These are phyloP conservation scores for Rhea pennata DNA, from an alignment of 2,113 vertebrate species.

Conservation along the genomic window DNA sequence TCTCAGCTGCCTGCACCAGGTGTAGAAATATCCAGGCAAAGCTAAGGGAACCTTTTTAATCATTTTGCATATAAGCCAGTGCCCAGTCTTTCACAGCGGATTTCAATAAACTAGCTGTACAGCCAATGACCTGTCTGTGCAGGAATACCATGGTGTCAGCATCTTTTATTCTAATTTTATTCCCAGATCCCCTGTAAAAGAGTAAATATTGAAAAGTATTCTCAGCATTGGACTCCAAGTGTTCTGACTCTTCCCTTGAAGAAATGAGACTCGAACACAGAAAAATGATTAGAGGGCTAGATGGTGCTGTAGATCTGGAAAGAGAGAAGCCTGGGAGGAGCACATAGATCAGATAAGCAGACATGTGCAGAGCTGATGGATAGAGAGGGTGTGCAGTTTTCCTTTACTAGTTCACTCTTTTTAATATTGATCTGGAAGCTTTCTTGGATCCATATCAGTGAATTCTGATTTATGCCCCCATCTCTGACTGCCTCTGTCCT, in stretches of 20 bases:
- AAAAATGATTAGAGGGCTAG: neutral
- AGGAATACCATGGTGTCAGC: neutral
- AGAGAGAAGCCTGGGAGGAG: neutral
- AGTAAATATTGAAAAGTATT: neutral
- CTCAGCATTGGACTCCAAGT: neutral
- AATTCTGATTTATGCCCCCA: neutral
- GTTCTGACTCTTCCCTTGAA: neutral
- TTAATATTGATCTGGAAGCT: slow-evolving; percentile 46
- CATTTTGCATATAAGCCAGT: no score
- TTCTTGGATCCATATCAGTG: neutral
- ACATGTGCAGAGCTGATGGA: neutral
- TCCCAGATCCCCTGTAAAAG: neutral
- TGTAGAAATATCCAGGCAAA: neutral
- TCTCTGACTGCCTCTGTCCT: neutral
- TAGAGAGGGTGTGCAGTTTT: neutral
- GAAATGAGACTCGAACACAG: neutral
- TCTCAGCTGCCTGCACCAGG: neutral
- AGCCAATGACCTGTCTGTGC: neutral
- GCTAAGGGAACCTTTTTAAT: no score
- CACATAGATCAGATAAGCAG: slow-evolving; percentile 12
- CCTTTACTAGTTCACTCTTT: neutral
- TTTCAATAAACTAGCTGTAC: neutral
- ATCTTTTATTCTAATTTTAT: neutral
- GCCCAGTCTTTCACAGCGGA: neutral
- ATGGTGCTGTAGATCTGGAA: slow-evolving; percentile 15